Percentiles rank a stretch among this genome's conserved stretches.
Conservation (phyloP, 2,888 invertebrate species). For the Acrocera orbiculus region DNA sequence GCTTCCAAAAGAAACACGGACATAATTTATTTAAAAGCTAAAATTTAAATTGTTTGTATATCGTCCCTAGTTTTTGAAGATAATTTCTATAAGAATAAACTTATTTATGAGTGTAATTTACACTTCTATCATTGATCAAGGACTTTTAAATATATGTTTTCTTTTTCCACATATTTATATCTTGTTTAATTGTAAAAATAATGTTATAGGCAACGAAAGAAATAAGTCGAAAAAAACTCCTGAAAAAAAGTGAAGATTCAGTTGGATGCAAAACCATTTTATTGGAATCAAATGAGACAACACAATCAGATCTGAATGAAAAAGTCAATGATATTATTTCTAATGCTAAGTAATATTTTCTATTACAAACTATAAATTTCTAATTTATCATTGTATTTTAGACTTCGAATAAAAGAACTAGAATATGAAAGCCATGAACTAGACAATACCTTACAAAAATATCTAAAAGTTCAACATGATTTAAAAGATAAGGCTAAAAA, state of each 20-base stretch:
- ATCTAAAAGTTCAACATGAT: conserved; percentile 18
- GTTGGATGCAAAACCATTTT: neutral
- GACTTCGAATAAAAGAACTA: conserved; percentile 23
- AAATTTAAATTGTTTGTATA: neutral
- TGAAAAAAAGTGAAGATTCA: neutral
- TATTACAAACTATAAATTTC: neutral
- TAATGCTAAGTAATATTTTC: neutral
- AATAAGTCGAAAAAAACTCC: too few relatives aligned
- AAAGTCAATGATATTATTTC: neutral
- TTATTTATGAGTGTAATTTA: too few relatives aligned
- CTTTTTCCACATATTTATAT: too few relatives aligned
- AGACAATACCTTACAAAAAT: conserved; percentile 22
- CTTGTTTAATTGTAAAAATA: too few relatives aligned
- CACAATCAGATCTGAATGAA: neutral
- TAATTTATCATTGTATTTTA: conserved; percentile 8
- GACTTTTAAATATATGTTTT: too few relatives aligned
- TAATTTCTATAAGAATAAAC: too few relatives aligned
- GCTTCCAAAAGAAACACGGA: too few relatives aligned
- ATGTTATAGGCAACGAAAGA: neutral
- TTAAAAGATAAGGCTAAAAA: conserved; percentile 13
- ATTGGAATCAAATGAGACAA: neutral
- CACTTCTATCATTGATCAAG: too few relatives aligned
- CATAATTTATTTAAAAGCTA: neutral
- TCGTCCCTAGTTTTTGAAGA: neutral
- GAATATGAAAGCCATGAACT: conserved; percentile 26